These are phyloP conservation scores for Strigamia crassipes DNA, from an alignment of 2,888 invertebrate species.

Conservation along the genomic window DNA sequence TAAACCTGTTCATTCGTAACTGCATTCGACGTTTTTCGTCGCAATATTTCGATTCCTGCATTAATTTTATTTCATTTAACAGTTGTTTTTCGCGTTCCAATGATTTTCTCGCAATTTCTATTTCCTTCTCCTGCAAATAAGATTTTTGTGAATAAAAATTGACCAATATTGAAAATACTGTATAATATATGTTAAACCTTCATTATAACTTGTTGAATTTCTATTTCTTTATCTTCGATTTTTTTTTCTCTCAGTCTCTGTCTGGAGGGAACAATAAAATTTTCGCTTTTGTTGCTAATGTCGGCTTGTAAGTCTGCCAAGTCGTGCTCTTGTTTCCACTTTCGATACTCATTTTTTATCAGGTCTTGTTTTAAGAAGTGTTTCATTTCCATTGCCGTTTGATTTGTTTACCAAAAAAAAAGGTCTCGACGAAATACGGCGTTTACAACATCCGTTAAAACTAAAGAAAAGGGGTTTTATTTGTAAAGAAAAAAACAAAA, in stretches of 20 bases:
- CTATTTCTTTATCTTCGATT: not conserved
- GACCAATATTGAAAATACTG: not conserved
- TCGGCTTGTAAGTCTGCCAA: not conserved
- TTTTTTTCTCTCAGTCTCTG: not conserved
- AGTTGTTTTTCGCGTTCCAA: slow-evolving; percentile 25
- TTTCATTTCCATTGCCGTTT: not conserved
- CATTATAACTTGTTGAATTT: not conserved
- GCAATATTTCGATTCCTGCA: not conserved
- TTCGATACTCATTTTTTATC: not conserved
- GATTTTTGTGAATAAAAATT: not conserved
- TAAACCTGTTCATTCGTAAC: slow-evolving; percentile 1
- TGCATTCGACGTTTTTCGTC: slow-evolving; percentile 22
- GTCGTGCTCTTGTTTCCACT: not conserved
- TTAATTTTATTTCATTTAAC: slow-evolving; percentile 11
- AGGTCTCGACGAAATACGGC: not conserved
- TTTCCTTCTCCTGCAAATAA: not conserved
- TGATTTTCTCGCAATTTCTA: not conserved
- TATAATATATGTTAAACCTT: not conserved
- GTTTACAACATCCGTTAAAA: too few species aligned
- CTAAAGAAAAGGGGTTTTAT: too few species aligned
- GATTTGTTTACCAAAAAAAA: not conserved
- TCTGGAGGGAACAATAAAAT: not conserved
- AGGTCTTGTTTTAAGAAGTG: not conserved
- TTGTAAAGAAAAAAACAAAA: too few species aligned
- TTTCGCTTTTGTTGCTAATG: not conserved